Conservation (phyloP, 2,113 vertebrate species). For the Protobothrops mucrosquamatus region DNA sequence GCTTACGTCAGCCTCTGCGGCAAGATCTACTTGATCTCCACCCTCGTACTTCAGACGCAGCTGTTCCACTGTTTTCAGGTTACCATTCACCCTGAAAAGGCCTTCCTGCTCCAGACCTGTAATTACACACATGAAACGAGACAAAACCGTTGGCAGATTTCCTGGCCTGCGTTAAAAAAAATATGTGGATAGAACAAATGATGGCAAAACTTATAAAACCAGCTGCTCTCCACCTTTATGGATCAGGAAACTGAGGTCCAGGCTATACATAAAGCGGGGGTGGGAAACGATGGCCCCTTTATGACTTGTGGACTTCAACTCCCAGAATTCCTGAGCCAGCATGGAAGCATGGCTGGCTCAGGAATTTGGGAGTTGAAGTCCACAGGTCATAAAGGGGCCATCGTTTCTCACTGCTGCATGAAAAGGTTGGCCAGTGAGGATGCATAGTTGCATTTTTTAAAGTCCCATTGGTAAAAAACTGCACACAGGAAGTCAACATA, state of each 20-base stretch:
- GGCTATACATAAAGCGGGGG: background rate
- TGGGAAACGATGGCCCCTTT: background rate
- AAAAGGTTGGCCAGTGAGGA: background rate
- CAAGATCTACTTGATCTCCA: slow-evolving; percentile 73
- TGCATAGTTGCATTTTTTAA: background rate
- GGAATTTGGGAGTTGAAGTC: no score
- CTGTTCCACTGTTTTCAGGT: slow-evolving; percentile 78
- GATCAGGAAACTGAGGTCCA: background rate
- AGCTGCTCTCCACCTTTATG: background rate
- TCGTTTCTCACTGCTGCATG: no score
- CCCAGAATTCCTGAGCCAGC: no score
- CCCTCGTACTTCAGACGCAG: slow-evolving; percentile 79
- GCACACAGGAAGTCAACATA: background rate
- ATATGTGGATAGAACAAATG: background rate
- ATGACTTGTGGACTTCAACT: no score
- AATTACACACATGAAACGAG: slow-evolving; percentile 17
- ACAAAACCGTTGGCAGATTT: background rate
- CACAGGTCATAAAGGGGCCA: no score
- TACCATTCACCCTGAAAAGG: slow-evolving; percentile 90
- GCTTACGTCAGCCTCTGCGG: slow-evolving; percentile 73
- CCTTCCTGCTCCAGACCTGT: slow-evolving; percentile 88
- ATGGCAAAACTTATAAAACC: background rate
- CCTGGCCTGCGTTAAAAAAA: background rate
- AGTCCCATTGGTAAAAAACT: background rate
- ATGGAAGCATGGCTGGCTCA: no score